phyloP scores from a whole-genome alignment of 1,140 invertebrate species.

The Limonius californicus region DNA sequence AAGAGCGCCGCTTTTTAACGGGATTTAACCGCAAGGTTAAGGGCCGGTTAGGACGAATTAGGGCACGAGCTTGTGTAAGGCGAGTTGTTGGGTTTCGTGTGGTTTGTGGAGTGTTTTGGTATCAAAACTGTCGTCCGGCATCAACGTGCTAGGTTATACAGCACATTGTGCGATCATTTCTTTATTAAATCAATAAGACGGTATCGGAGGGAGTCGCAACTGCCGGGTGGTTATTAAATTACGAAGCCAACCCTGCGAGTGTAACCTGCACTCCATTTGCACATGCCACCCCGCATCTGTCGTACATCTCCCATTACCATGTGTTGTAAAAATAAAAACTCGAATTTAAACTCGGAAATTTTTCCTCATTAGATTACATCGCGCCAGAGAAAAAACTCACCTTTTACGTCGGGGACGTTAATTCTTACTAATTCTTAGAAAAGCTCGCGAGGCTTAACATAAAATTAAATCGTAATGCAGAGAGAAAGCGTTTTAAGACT shows the following conservation, averaged over 20 bases:
- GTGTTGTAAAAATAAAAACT: neutral
- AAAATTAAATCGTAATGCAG: constrained; percentile 13
- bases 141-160: neutral
- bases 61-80: no score
- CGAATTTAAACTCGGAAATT: no score
- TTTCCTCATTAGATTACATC: no score
- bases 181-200: constrained; percentile 36
- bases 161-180: constrained; percentile 30
- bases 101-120: neutral
- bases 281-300: constrained; percentile 10
- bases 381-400: no score
- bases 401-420: neutral
- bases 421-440: constrained; percentile 8
- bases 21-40: no score
- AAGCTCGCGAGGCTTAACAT: neutral
- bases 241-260: constrained; percentile 25
- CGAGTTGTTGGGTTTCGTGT: no score
- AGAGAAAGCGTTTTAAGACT: constrained; percentile 10
- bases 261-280: constrained; percentile 18
- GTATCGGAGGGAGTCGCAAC: constrained; percentile 24
- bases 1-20: no score
- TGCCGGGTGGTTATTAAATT: constrained; percentile 35
- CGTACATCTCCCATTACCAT: neutral
- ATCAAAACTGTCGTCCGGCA: neutral
- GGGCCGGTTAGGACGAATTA: no score